Evolutionary conservation across 2,797 vertebrate genomes (phyloP), one percentile per base, ranked within the genome.

Genomic region (Glossophaga mutica): DNA sequence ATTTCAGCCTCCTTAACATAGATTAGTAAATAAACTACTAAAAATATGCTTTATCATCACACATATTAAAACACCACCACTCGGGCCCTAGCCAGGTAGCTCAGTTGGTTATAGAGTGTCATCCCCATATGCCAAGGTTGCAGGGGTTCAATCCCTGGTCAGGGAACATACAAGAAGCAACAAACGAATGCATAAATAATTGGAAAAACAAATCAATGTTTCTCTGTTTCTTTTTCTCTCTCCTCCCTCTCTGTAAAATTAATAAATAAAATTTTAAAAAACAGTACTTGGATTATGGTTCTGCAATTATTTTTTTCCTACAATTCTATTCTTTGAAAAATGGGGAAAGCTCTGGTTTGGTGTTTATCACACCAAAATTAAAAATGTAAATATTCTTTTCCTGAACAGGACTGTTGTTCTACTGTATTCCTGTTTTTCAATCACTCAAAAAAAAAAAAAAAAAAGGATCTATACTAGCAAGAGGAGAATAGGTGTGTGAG

Each of bases 1-100:
- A 77, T 82, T 95, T 94, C 48, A 94, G 85, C 73, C 39, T 94
- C 62, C 62, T 93, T 76, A 92, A 94, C 39, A 92, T 1, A 96
- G 68, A 88, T 78, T 37, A 91, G 57, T 92, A 90, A 96, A 77
- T 62, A 91, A 74, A 68, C 81, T 70, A 95, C 81, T 48, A 82
- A 95, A 95, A 78, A 71, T 74, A 24, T 92, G 62, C 59, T 71
- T 71, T 62, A 46, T 52, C 57, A 42, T 78, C 79, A 42, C 21
- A 18, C 62, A 1, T 55, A 68, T 65, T 65, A 82, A 86, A 96
- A 92, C 29, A 68, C 11, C 29, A 62, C 24, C 74, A 68, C 70
- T 78, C 37, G 65, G 65, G 62, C n/a, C 65, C 65, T 68, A 2
- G 34, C 65, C 7, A 8, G n/a, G 65, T 21, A 37, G n/a, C 65